Base-by-base conservation (phyloP, 2,888 invertebrate genomes). In the Archips xylosteana region DNA sequence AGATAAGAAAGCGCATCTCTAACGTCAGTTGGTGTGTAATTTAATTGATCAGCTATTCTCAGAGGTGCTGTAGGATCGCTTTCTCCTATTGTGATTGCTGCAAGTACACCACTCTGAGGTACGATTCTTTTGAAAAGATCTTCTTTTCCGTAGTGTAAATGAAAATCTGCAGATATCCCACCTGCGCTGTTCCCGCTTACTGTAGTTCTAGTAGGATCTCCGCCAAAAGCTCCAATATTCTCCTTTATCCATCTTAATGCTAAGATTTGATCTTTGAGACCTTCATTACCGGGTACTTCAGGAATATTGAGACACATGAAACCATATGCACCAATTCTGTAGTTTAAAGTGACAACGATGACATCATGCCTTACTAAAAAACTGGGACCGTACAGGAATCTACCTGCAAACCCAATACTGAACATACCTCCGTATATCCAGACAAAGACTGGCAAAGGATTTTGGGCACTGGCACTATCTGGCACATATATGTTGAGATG, bases 401-500 rank as follows among this genome's bases (percentile, higher is more conserved):
- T 80, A 0, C 83, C 84, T 3, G 84, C 87, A 12, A 82, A 86
- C 0, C 92, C 92, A 0, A 80, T 75, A 0, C 78, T 67, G 32
- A 91, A 90, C 0, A 86, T 87, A 6, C 92, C 92, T 23, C 92
- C 92, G 34, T 90, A 81, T 73, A 92, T 89, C 89, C 89, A 92
- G 2, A 92, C 87, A 2, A 91, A 77, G 3, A 92, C 84, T 32
- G 92, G 89, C 0, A 88, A 73, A 12, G 69, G 76, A 36, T 84
- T 77, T 3, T 61, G 75, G 2, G 77, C 71, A 1, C 72, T 80
- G 10, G 81, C 80, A 4, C 70, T 75, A 6, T 83, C 79, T 0
- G 96, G 96, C 1, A 95, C 95, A 80, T 95, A 96, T 0, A 96
- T 92, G 81, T 96, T 96, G 3, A 96, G 79, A 75, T 95, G 95